Base-by-base conservation (phyloP, 1,140 invertebrate species). In the Drosophila repleta region DNA sequence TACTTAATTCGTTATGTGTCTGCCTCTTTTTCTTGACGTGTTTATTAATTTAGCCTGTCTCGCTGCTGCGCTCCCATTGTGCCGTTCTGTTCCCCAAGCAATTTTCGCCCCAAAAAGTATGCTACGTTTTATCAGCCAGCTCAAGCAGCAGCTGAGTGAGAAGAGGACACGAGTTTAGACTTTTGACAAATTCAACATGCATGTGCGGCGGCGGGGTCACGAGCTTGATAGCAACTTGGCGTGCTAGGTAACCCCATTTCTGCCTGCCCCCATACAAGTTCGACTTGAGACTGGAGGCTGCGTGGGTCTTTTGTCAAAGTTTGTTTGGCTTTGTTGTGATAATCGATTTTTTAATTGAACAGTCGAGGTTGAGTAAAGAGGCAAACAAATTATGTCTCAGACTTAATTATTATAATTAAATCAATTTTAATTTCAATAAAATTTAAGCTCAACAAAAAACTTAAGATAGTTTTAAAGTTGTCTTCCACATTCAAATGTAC, bases 31-130 rank as follows among this genome's bases (percentile, higher is more conserved):
- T 18, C 52, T 53, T 17, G 29, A 48, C 45, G 46, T 66, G 49
- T 67, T 87, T 85, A 87, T 87, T 85, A 85, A 87, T 81, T 87
- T 68, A 66, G 61, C 29, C 64, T 64, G 46, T 24, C 71, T 46
- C 63, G 67, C n/a, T 67, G 17, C 41, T 32, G 73, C 65, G 49
- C 46, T 52, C 46, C 18, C 46, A 51, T 70, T 70, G 65, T 66
- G 39, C 32, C 32, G 55, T 20, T 35, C 1, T 63, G 32, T 41
- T 26, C 43, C 51, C 11, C 3, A 39, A 57, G 37, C 29, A n/a
- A 18, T 70, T 78, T 81, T 55, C 29, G n/a, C 71, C 64, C 64
- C 49, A 17, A 51, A 52, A 82, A 69, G 67, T 72, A 68, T 87
- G 74, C 82, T 65, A 56, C 60, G 55, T 76, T 87, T 68, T 49